Base-by-base conservation (phyloP, 2,113 vertebrate genomes). In the Takifugu flavidus region DNA sequence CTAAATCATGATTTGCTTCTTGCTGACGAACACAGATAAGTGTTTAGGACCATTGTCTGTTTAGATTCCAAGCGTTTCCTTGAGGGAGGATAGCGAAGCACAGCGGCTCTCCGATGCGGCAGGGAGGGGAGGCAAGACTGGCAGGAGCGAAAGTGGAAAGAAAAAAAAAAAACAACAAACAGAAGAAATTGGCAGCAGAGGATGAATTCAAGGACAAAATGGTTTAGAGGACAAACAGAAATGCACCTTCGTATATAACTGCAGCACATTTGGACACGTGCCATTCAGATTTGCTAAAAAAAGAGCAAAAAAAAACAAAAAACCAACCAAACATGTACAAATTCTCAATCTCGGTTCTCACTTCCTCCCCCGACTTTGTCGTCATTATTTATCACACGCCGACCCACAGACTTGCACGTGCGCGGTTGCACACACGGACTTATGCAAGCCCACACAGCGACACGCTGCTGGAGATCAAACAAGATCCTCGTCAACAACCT, bases 381-480 rank as follows among this genome's bases (percentile, higher is more conserved):
- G 6, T 47, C n/a, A 5, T 14, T n/a, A 15, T 47, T 47, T n/a
- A 14, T 47, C 4, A 26, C 13, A 15, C 14, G 27, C 34, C 25
- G 6, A 51, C 60, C 28, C 51, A 51, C 25, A 39, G 7, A 27
- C 31, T 1, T 52, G 34, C 8, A 39, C 34, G 34, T 50, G 53
- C 13, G 4, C 4, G 0, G 0, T 26, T 13, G 13, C 14, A 47
- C n/a, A 47, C 34, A 39, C 11, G 34, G 34, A 39, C 51, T 72
- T 55, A 67, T 25, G 53, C 49, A 70, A 49, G 51, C 56, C 57
- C 57, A 56, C 49, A 46, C 53, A 59, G 57, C 58, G 62, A 73
- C 54, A 25, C 31, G 34, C 52, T 67, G 59, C 51, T 0, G 3
- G 11, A 65, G 67, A 80, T 70, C 73, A 80, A 76, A 73, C 69